Conservation (phyloP, 2,113 vertebrate species). For the Salvelinus sp. region DNA sequence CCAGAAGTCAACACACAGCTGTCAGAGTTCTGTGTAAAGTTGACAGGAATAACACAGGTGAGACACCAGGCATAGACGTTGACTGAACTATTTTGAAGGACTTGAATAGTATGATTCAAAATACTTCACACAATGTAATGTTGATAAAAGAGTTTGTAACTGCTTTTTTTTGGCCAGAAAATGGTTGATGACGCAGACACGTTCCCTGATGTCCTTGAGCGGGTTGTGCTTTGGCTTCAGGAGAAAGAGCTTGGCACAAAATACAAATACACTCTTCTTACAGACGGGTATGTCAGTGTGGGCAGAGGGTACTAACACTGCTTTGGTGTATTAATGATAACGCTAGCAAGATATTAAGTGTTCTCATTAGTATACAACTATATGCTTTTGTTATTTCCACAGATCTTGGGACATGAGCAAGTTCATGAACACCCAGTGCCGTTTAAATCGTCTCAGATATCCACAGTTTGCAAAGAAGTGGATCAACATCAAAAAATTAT, state of each 20-base stretch:
- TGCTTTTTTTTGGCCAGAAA: constrained; percentile 68
- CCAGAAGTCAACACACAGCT: constrained; percentile 88
- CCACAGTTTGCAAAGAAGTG: constrained; percentile 97
- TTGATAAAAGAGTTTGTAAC: background rate
- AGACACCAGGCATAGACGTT: background rate
- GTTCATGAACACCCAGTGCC: constrained; percentile 93
- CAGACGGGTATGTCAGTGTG: constrained; percentile 83
- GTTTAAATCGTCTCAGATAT: constrained; percentile 84
- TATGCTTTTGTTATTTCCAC: background rate
- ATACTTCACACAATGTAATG: background rate
- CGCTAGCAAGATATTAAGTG: background rate
- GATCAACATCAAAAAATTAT: constrained; percentile 97
- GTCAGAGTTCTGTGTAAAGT: constrained; percentile 88
- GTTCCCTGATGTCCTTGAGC: constrained; percentile 84
- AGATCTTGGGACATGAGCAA: constrained; percentile 99
- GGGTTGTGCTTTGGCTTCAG: constrained; percentile 87
- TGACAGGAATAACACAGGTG: constrained; percentile 98
- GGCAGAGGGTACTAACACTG: background rate
- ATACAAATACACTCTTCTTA: constrained; percentile 91
- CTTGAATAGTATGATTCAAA: background rate
- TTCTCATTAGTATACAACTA: background rate
- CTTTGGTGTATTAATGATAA: background rate
- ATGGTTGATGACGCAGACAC: constrained; percentile 86
- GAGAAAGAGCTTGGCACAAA: constrained; percentile 91
- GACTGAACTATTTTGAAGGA: background rate